Evolutionary conservation across 2,797 vertebrate species (phyloP).

Genomic region (Muraenolepis orangiensis): DNA sequence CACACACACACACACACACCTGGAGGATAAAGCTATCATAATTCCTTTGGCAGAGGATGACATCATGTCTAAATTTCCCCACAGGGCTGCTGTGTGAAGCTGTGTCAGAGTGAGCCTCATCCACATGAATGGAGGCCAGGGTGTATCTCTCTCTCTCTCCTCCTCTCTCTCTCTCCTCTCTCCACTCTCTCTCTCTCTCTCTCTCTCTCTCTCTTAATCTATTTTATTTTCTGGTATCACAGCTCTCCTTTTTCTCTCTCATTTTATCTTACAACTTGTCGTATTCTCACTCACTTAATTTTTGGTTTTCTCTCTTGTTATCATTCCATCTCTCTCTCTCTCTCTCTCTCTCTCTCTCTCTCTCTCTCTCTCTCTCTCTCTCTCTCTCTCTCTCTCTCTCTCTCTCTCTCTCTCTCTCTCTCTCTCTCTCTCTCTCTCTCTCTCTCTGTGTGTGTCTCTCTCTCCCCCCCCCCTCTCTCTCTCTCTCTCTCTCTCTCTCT

Average conservation of each 20-base stretch:
- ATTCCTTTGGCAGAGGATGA: conserved; percentile 8
- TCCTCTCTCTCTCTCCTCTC: too few species aligned
- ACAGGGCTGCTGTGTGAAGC: background rate
- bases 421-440: background rate
- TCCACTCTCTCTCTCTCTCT: background rate
- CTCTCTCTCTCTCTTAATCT: background rate
- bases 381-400: conserved; percentile 19
- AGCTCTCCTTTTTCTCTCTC: background rate
- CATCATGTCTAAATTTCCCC: conserved; percentile 15
- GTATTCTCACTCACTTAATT: background rate
- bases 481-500: background rate
- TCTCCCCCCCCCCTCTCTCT: conserved; percentile 8
- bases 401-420: background rate
- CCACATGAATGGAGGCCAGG: background rate
- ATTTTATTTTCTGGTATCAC: conserved; percentile 17
- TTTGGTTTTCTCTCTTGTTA: too few species aligned
- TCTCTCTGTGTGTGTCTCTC: conserved; percentile 14
- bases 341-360: background rate
- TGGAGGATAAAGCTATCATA: conserved; percentile 10
- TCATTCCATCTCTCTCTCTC: too few species aligned
- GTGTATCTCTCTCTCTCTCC: background rate
- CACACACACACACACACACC: conserved; percentile 10
- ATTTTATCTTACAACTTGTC: background rate
- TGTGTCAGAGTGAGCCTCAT: background rate
- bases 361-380: conserved; percentile 2